These are phyloP conservation scores for Bombus confusus DNA, from an alignment of 1,140 invertebrate genomes.

Conservation along the genomic window DNA sequence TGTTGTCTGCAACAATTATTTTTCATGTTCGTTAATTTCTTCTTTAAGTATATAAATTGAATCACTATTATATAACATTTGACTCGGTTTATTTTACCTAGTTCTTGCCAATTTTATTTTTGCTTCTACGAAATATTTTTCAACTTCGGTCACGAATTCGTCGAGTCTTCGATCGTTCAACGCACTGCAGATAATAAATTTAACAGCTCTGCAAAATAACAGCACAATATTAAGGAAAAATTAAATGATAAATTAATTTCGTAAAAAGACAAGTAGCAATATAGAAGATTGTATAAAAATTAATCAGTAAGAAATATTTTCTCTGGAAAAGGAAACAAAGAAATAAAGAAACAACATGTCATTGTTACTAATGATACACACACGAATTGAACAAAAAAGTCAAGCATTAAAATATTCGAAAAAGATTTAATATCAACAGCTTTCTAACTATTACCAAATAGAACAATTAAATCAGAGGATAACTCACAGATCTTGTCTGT, in stretches of 20 bases:
- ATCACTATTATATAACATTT: not conserved
- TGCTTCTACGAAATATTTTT: not conserved
- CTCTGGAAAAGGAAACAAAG: too few species aligned
- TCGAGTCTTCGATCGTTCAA: not conserved
- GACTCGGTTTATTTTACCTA: not conserved
- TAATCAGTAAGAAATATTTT: too few species aligned
- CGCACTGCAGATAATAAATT: not conserved
- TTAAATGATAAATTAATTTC: not conserved
- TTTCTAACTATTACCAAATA: not conserved
- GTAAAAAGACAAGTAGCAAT: not conserved
- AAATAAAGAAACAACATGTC: too few species aligned
- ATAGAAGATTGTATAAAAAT: not conserved
- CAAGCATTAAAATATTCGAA: not conserved
- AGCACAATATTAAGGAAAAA: not conserved
- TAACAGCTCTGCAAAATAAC: constrained; percentile 13
- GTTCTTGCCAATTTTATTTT: not conserved
- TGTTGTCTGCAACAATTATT: not conserved
- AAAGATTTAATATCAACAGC: constrained; percentile 9
- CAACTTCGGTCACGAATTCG: not conserved
- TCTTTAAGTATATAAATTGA: not conserved
- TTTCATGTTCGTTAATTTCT: not conserved
- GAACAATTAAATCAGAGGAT: not conserved
- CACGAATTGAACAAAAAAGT: not conserved
- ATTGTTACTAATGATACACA: not conserved
- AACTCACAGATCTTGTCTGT: not conserved